Conservation (phyloP, 1,140 invertebrate genomes). For the Micrasema longulum region DNA sequence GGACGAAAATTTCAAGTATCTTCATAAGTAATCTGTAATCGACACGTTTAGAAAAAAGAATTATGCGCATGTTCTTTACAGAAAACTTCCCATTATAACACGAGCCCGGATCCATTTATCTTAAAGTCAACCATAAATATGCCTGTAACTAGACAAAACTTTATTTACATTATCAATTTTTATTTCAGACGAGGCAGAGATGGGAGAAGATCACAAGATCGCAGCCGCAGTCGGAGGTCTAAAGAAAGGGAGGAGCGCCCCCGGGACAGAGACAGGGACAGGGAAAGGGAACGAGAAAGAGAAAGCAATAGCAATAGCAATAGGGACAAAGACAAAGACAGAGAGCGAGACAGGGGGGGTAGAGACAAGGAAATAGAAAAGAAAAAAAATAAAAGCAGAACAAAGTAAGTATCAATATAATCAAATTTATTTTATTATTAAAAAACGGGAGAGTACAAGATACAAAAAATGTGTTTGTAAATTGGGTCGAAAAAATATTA, state of each 20-base stretch:
- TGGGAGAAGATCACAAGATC: slow-evolving; percentile 52
- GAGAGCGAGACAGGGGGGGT: slow-evolving; percentile 58
- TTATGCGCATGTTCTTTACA: too few relatives aligned
- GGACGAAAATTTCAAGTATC: too few relatives aligned
- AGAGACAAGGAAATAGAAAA: slow-evolving; percentile 56
- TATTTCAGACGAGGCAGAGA: slow-evolving; percentile 20
- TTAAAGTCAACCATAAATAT: too few relatives aligned
- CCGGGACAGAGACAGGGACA: slow-evolving; percentile 59
- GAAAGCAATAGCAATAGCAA: slow-evolving; percentile 4
- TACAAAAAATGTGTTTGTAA: too few relatives aligned
- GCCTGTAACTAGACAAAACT: too few relatives aligned
- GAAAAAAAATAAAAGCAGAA: slow-evolving; percentile 61
- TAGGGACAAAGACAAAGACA: slow-evolving; percentile 53
- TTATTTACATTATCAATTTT: not conserved
- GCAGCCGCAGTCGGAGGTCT: slow-evolving; percentile 31
- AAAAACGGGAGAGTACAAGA: too few relatives aligned
- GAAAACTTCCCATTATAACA: too few relatives aligned
- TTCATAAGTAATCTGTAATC: too few relatives aligned
- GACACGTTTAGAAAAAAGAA: too few relatives aligned
- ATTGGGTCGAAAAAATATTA: too few relatives aligned
- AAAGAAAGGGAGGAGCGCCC: slow-evolving; percentile 57
- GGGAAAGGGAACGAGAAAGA: slow-evolving; percentile 60
- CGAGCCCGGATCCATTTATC: too few relatives aligned
- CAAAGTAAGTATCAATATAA: slow-evolving; percentile 56
- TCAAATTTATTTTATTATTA: too few relatives aligned